These are phyloP conservation scores for Furcifer pardalis DNA, from an alignment of 2,797 vertebrate species.

Conservation along the genomic window DNA sequence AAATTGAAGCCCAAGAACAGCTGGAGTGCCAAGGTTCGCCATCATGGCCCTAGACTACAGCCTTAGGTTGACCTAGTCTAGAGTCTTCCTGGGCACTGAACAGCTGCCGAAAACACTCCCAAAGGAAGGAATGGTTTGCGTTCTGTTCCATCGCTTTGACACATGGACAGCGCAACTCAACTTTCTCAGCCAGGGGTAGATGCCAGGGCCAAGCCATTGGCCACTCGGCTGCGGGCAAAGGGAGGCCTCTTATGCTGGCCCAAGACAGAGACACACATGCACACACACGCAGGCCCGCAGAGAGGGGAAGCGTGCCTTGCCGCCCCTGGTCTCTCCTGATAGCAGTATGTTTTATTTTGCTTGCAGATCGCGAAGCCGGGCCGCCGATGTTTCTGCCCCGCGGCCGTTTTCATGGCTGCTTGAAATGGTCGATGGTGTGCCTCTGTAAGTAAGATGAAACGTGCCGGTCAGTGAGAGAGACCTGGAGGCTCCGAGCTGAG, in stretches of 20 bases:
- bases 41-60: neutral
- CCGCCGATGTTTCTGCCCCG: conserved; percentile 77
- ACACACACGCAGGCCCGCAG: too few relatives aligned
- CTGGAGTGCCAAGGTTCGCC: neutral
- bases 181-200: neutral
- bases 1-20: too few relatives aligned
- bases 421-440: conserved; percentile 84
- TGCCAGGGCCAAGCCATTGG: neutral
- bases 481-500: neutral
- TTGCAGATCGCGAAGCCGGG: conserved; percentile 80
- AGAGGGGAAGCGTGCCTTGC: conserved; percentile 35
- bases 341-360: conserved; percentile 79
- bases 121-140: neutral
- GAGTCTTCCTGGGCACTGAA: too few relatives aligned
- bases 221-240: neutral
- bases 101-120: neutral
- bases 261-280: too few relatives aligned
- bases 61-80: too few relatives aligned
- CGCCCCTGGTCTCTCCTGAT: conserved; percentile 70
- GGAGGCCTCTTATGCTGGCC: neutral
- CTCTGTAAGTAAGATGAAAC: conserved; percentile 81
- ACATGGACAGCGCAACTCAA: too few relatives aligned
- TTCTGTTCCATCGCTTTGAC: too few relatives aligned
- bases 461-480: conserved; percentile 61
- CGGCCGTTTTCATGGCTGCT: conserved; percentile 81